Base-by-base conservation (phyloP, 2,797 vertebrate genomes). In the Syngnathus rostellatus region DNA sequence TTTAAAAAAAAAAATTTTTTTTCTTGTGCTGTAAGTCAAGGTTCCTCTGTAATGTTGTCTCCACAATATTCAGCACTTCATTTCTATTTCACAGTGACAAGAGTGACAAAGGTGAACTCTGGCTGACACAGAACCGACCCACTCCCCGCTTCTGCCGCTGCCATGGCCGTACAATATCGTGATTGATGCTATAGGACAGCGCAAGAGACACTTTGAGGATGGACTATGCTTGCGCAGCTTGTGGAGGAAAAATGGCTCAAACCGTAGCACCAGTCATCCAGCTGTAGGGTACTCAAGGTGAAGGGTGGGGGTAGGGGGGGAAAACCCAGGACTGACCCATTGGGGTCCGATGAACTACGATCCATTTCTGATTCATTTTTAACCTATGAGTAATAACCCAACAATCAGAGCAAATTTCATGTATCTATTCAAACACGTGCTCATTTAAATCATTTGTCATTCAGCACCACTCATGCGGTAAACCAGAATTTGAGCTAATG, bases 241-340 rank as follows among this genome's bases (percentile, higher is more conserved):
- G 85, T 86, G 64, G 77, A 69, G 68, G 72, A 89, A 87, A 93
- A 94, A 88, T 93, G 94, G 89, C 92, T 90, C 87, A 92, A 94
- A 94, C 91, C 94, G 94, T 97, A 98, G 95, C 95, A 92, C 86
- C 89, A 83, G 90, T 87, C 89, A 92, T 92, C 91, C 91, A 92
- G 90, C 91, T 92, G 82, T 84, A 89, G 67, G 91, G 91, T 43
- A 91, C 91, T 91, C 81, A 78, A 87, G 77, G 81, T 72, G 75
- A 82, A 73, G 73, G 83, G 81, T 77, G 41, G 10, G 41, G 10
- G 41, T 10, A 40, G 39, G 7, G 1, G 41, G 3, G 43, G 43
- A 25, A 25, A 54, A 54, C 53, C 21, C 1, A 0, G 5, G 11
- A 55, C 6, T 55, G 53, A 55, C 10, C 3, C 14, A 55, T 4